Evolutionary conservation across 92 coral and sea anemone species (phyloP).

Genomic region (Nematostella vectensis): DNA sequence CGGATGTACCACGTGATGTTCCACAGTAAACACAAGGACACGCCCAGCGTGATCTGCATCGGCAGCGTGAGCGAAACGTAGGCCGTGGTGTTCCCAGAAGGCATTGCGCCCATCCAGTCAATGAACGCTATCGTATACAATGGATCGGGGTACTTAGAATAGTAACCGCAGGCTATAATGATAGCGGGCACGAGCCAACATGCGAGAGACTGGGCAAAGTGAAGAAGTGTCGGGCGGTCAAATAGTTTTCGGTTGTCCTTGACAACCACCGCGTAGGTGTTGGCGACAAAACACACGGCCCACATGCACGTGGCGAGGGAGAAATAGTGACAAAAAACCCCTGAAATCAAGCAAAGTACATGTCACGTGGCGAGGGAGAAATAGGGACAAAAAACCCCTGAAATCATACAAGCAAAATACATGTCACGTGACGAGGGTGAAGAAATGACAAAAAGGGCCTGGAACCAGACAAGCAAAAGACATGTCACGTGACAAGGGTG

Average conservation of each 20-base stretch:
- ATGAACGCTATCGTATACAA: constrained; percentile 66
- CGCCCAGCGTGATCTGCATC: constrained; percentile 68
- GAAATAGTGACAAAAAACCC: constrained; percentile 73
- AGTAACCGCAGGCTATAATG: constrained; percentile 63
- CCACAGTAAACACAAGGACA: constrained; percentile 78
- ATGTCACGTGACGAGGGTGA: constrained; percentile 61
- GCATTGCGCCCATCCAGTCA: constrained; percentile 64
- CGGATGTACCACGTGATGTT: constrained; percentile 68
- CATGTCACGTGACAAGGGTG: too few relatives aligned
- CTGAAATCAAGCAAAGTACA: constrained; percentile 44
- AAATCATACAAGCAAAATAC: too few relatives aligned
- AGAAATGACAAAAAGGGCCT: constrained; percentile 45
- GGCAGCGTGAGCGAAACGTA: constrained; percentile 76
- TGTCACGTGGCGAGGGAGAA: constrained; percentile 64
- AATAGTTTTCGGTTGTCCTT: constrained; percentile 46
- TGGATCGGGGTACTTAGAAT: constrained; percentile 57
- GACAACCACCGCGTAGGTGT: constrained; percentile 84
- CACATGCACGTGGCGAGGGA: constrained; percentile 71
- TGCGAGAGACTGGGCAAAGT: constrained; percentile 47
- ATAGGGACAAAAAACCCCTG: constrained; percentile 78
- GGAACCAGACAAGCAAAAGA: neutral
- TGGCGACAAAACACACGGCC: constrained; percentile 76
- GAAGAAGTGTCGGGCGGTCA: constrained; percentile 40
- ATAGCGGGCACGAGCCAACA: constrained; percentile 82
- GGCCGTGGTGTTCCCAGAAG: constrained; percentile 36